Evolutionary conservation across 1,140 invertebrate species (phyloP), one percentile per base, ranked within the genome.

Genomic region (Centruroides sculpturatus): DNA sequence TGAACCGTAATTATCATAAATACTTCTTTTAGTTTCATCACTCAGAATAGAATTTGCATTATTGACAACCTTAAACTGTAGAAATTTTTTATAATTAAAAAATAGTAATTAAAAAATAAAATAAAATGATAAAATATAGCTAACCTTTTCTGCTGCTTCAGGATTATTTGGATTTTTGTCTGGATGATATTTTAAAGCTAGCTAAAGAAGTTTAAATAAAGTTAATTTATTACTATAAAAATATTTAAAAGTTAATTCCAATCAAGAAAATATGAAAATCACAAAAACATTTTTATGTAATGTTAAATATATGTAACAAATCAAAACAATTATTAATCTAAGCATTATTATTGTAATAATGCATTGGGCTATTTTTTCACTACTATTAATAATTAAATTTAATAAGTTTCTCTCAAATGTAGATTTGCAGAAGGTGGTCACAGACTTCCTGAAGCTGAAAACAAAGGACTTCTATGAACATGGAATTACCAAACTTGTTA

Each of bases 1-100:
- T 4, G 89, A 93, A 60, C 92, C 92, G 77, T 95, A 94, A 76
- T 91, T 92, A 71, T 96, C 92, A 71, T 96, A 96, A 70, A 95
- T 94, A 75, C 92, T 92, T 68, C 91, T 79, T 79, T 94, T 95
- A 10, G 86, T 92, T 66, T 84, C 76, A 77, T 96, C 92, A 69
- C 84, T 90, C 66, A 96, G 73, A 70, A 93, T 93, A 54, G 83
- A 81, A 72, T 93, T 85, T 51, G 91, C 91, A 61, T 85, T 80
- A 76, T 94, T 95, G 57, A 95, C 86, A 80, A 94, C 89, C 77
- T 94, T 94, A 72, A 95, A 95, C 64, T 65, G 41, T 23, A 56
- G 60, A 58, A 12, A 41, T 41, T 41, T 5, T 5, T 8, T 6
- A 51, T 51, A 34, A 5, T 51, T 51, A 7, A 51, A 13, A 13